phyloP scores from a whole-genome alignment of 2,113 vertebrate genomes.

The Pelodiscus sinensis region DNA sequence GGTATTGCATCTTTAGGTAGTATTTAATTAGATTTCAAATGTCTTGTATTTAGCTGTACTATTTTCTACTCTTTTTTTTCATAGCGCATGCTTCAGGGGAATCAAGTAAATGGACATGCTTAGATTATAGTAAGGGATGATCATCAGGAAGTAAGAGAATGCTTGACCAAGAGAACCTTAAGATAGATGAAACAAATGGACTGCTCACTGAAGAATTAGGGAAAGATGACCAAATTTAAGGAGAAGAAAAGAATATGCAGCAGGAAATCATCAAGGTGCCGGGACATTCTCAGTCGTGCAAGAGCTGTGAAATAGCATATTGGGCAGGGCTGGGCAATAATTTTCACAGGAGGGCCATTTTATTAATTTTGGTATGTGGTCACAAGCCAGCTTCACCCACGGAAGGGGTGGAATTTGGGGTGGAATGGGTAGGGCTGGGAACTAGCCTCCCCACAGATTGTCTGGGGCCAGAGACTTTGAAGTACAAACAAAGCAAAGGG shows the following conservation, averaged over 20 bases:
- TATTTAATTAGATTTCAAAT: neutral
- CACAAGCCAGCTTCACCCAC: too few species aligned
- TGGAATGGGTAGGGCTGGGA: too few species aligned
- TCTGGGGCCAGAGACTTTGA: too few species aligned
- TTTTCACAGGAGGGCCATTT: too few species aligned
- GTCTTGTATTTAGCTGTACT: constrained; percentile 51
- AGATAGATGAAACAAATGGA: constrained; percentile 35
- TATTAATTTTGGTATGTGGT: too few species aligned
- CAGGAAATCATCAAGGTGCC: neutral
- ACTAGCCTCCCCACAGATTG: too few species aligned
- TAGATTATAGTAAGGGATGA: constrained; percentile 50
- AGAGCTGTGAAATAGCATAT: neutral
- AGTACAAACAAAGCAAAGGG: too few species aligned
- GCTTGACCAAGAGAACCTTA: constrained; percentile 60
- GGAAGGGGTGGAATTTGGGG: too few species aligned
- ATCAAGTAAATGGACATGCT: constrained; percentile 39
- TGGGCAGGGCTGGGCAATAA: too few species aligned
- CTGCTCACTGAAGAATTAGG: neutral
- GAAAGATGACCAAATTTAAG: neutral
- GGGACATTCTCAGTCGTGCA: neutral
- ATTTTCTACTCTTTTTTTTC: constrained; percentile 55
- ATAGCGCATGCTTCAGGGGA: constrained; percentile 50
- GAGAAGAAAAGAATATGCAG: neutral
- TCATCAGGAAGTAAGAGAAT: constrained; percentile 62
- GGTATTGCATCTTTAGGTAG: too few species aligned